Percentiles rank a stretch among this genome's conserved stretches.
Evolutionary conservation across 2,113 vertebrate genomes (phyloP).

Genomic region (Melanerpes aurifrons): DNA sequence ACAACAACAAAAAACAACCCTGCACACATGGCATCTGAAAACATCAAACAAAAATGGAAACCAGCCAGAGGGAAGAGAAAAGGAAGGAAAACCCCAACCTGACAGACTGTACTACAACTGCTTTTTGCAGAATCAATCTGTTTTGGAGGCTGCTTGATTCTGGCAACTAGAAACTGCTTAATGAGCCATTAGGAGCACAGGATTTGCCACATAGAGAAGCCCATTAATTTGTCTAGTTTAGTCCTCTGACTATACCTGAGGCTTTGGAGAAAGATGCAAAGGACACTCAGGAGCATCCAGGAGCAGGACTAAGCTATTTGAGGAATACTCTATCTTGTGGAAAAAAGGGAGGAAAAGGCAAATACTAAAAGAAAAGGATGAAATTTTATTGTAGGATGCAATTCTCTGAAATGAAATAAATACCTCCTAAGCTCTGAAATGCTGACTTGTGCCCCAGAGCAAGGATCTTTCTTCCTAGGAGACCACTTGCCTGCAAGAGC

Average conservation of each 20-base stretch:
- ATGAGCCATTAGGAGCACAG: slow-evolving; percentile 12
- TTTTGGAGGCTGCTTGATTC: slow-evolving; percentile 19
- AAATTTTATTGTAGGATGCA: not conserved
- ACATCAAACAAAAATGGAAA: slow-evolving; percentile 8
- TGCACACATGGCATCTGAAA: not conserved
- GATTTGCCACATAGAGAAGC: slow-evolving; percentile 28
- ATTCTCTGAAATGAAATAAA: not conserved
- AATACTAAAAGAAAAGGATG: not conserved
- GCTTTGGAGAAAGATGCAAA: slow-evolving; percentile 6
- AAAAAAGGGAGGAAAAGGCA: not conserved
- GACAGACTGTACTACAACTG: not conserved
- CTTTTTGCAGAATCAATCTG: slow-evolving; percentile 32
- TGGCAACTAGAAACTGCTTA: slow-evolving; percentile 30
- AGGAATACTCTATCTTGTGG: not conserved
- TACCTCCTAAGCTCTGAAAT: not conserved
- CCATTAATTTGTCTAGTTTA: slow-evolving; percentile 3
- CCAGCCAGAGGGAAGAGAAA: not conserved
- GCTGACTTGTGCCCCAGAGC: not conserved
- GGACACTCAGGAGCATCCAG: not conserved
- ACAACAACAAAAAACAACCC: not conserved
- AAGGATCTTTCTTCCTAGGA: not conserved
- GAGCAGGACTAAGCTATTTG: not conserved
- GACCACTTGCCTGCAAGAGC: not conserved
- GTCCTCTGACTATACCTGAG: not conserved
- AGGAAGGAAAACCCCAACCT: slow-evolving; percentile 15